These are phyloP conservation scores for Cheilinus undulatus DNA, from an alignment of 2,113 vertebrate species.

Conservation along the genomic window DNA sequence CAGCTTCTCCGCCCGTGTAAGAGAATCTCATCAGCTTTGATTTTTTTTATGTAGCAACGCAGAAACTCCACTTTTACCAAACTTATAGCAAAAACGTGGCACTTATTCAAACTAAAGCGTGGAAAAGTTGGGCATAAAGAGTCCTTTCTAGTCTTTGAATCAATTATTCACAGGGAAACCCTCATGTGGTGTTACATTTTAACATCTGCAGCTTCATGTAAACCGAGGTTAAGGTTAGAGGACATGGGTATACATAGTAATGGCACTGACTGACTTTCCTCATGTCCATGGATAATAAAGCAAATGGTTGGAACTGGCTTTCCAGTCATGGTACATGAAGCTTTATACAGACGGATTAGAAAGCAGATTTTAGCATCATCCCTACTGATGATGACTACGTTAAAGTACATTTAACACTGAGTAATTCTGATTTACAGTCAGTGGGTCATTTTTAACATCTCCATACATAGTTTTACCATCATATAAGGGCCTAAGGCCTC, in stretches of 20 bases:
- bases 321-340: slow-evolving; percentile 42
- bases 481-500: too few species aligned
- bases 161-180: slow-evolving; percentile 74
- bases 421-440: background rate
- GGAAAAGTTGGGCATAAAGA: slow-evolving; percentile 11
- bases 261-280: slow-evolving; percentile 69
- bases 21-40: slow-evolving; percentile 49
- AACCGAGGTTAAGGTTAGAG: slow-evolving; percentile 49
- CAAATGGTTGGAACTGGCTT: slow-evolving; percentile 58
- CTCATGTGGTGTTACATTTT: slow-evolving; percentile 69
- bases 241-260: slow-evolving; percentile 76
- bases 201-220: slow-evolving; percentile 64
- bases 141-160: slow-evolving; percentile 33
- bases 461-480: too few species aligned
- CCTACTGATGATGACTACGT: background rate
- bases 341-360: slow-evolving; percentile 28
- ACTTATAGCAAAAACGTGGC: background rate
- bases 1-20: slow-evolving; percentile 38
- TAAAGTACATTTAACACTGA: background rate
- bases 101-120: background rate
- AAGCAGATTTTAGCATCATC: background rate
- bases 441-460: background rate
- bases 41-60: slow-evolving; percentile 6
- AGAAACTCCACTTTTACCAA: background rate
- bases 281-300: slow-evolving; percentile 67